Conservation (phyloP, 2,888 invertebrate genomes). For the Cremastinae sp. region DNA sequence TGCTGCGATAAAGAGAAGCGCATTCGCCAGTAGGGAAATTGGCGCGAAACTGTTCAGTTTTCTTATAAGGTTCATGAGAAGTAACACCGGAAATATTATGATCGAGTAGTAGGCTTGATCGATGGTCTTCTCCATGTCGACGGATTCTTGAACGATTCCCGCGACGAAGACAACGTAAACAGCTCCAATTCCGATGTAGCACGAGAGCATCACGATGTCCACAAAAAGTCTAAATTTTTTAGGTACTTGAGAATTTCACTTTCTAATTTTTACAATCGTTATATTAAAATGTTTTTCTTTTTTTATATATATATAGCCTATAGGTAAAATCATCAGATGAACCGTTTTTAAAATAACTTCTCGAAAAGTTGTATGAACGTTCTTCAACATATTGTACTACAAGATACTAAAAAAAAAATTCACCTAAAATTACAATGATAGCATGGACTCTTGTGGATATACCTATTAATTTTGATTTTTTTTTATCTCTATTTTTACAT, state of each 20-base stretch:
- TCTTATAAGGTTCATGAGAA: conserved; percentile 66
- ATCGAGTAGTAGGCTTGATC: conserved; percentile 64
- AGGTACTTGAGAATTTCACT: neutral
- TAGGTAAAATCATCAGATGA: no score
- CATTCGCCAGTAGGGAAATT: conserved; percentile 66
- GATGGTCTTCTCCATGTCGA: conserved; percentile 60
- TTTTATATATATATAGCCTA: no score
- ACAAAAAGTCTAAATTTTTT: conserved; percentile 57
- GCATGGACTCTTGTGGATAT: no score
- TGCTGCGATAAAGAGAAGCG: conserved; percentile 61
- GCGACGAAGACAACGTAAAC: conserved; percentile 70
- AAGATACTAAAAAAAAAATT: no score
- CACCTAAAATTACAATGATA: no score
- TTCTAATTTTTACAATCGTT: no score
- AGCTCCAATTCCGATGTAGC: conserved; percentile 69
- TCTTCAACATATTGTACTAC: no score
- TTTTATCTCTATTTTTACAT: no score
- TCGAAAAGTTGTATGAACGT: no score
- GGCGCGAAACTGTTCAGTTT: conserved; percentile 64
- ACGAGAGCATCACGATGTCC: conserved; percentile 63
- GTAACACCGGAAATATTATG: conserved; percentile 67
- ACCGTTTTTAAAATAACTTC: no score
- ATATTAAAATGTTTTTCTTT: no score
- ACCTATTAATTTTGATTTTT: no score
- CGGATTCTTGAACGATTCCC: conserved; percentile 65